Evolutionary conservation across 2,797 vertebrate species (phyloP).

Genomic region (Enteromius fasciolatus): DNA sequence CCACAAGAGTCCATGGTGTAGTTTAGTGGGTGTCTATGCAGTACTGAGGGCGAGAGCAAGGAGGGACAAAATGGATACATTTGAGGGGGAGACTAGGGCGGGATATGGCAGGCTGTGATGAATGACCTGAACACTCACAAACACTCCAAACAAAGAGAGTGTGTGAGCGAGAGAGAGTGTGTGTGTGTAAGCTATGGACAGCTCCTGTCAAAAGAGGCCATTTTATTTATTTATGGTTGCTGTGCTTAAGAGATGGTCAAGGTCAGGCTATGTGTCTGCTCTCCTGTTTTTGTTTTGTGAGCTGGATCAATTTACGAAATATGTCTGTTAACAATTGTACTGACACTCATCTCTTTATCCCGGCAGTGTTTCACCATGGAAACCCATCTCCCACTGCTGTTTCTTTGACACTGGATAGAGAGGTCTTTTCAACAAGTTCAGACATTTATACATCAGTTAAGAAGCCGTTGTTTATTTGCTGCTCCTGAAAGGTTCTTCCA

Average conservation of each 20-base stretch:
- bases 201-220: slow-evolving; percentile 75
- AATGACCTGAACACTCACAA: slow-evolving; percentile 75
- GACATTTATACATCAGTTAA: slow-evolving; percentile 53
- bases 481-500: slow-evolving; percentile 66
- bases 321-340: slow-evolving; percentile 81
- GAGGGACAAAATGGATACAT: slow-evolving; percentile 78
- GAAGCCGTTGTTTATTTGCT: slow-evolving; percentile 40
- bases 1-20: slow-evolving; percentile 70
- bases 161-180: slow-evolving; percentile 43
- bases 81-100: slow-evolving; percentile 64
- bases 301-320: slow-evolving; percentile 82
- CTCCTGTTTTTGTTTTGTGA: slow-evolving; percentile 76
- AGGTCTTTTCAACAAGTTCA: slow-evolving; percentile 47
- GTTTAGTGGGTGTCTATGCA: slow-evolving; percentile 72
- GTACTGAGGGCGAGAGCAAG: slow-evolving; percentile 72
- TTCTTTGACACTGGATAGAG: slow-evolving; percentile 50
- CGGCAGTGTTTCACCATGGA: slow-evolving; percentile 67
- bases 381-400: slow-evolving; percentile 62
- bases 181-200: slow-evolving; percentile 70
- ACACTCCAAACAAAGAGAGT: slow-evolving; percentile 73
- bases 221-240: slow-evolving; percentile 82
- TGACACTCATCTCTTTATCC: slow-evolving; percentile 56
- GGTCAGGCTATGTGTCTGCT: slow-evolving; percentile 79
- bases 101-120: slow-evolving; percentile 75
- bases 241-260: slow-evolving; percentile 83